Evolutionary conservation across 1,140 invertebrate genomes (phyloP).

Genomic region (Drosophila fuyamai): DNA sequence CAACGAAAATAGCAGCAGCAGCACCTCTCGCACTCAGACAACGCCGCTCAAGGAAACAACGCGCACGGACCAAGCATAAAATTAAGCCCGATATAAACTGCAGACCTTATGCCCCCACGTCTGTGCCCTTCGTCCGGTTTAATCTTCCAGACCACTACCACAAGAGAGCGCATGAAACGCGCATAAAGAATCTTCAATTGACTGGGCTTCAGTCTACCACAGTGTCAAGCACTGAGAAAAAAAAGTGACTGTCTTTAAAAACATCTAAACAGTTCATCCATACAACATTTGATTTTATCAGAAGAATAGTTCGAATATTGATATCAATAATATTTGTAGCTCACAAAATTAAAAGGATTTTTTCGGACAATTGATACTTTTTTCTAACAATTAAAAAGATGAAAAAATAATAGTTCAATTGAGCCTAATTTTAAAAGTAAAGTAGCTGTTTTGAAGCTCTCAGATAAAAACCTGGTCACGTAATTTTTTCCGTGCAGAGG

Average conservation of each 20-base stretch:
- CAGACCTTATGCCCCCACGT: conserved; percentile 65
- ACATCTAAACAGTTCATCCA: neutral
- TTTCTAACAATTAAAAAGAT: too few species aligned
- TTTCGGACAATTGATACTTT: too few species aligned
- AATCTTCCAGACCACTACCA: conserved; percentile 15
- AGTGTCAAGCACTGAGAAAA: conserved; percentile 22
- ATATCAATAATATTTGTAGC: too few species aligned
- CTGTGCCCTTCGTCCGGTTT: conserved; percentile 42
- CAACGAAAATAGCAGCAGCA: conserved; percentile 24
- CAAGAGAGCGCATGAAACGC: conserved; percentile 58
- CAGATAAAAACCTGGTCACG: too few species aligned
- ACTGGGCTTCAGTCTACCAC: conserved; percentile 21
- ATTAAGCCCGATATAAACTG: conserved; percentile 58
- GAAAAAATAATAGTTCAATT: too few species aligned
- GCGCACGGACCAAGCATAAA: conserved; percentile 38
- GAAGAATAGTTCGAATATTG: too few species aligned
- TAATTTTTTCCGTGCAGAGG: conserved; percentile 10
- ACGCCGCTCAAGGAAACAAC: conserved; percentile 67
- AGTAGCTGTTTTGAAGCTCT: too few species aligned
- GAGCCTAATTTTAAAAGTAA: too few species aligned
- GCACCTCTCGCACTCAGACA: conserved; percentile 39
- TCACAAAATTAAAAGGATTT: too few species aligned
- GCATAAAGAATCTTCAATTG: conserved; percentile 81
- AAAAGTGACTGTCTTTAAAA: neutral
- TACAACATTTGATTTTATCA: too few species aligned